phyloP scores from a whole-genome alignment of 2,888 invertebrate species.

The Onchidella celtica region DNA sequence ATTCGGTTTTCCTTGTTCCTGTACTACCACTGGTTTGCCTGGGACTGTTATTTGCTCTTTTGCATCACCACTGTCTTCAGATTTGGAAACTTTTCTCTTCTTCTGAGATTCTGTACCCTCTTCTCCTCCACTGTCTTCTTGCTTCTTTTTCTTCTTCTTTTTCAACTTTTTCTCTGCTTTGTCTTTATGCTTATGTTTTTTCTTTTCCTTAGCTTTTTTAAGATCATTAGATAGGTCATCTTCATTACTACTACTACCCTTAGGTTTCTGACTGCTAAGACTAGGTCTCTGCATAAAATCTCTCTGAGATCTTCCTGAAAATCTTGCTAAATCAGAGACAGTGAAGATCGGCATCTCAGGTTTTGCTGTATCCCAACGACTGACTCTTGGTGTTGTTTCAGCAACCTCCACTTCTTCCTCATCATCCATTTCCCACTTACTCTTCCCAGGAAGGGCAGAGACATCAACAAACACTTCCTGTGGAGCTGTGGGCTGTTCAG shows the following conservation, averaged over 20 bases:
- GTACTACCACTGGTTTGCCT: not conserved
- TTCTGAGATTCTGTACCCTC: not conserved
- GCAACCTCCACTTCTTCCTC: slow-evolving; percentile 27
- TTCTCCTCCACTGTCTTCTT: not conserved
- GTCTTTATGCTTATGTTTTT: slow-evolving; percentile 17
- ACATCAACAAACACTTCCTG: slow-evolving; percentile 41
- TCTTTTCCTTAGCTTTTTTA: slow-evolving; percentile 9
- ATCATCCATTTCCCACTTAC: slow-evolving; percentile 49
- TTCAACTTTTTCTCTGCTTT: slow-evolving; percentile 7
- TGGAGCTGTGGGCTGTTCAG: not conserved
- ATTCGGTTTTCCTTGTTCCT: not conserved
- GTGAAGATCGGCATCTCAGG: not conserved
- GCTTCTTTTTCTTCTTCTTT: slow-evolving; percentile 20
- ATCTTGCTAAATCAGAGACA: not conserved
- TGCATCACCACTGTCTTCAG: not conserved
- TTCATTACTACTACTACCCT: slow-evolving; percentile 20
- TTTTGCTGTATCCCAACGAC: not conserved
- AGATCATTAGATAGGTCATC: slow-evolving; percentile 14
- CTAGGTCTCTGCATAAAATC: not conserved
- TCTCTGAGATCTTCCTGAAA: not conserved
- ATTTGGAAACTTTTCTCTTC: not conserved
- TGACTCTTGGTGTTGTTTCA: not conserved
- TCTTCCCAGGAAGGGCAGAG: slow-evolving; percentile 47
- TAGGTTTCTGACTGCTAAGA: not conserved
- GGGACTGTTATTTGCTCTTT: too few species aligned